Evolutionary conservation across 1,140 invertebrate species (phyloP), one percentile per base, ranked within the genome.

Genomic region (Ditylenchus dipsaci): DNA sequence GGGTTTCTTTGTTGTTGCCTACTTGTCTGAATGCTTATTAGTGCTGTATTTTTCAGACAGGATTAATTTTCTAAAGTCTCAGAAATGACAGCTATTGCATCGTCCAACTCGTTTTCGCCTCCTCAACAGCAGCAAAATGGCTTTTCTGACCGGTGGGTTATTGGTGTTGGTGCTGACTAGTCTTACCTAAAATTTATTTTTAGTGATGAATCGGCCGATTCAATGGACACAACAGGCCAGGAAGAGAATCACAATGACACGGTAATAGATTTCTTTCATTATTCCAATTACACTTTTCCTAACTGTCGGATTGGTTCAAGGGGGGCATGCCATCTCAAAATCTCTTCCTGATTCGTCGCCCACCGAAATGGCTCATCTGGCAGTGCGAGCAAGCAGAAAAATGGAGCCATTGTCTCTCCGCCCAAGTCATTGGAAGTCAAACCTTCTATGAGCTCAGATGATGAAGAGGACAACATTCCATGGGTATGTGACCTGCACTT

Each of bases 391-490:
- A 53, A 53, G 3, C n/a, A 53, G 3, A 53, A 21, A 5, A 53
- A 53, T 53, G 49, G 49, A 21, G 49, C 49, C 15, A 38, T 53
- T 53, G 49, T 53, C 49, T 53, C 49, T 1, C 49, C 49, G 15
- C 15, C 23, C 15, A 21, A 53, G 59, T 61, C 59, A 43, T 26
- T n/a, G n/a, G 53, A 30, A 8, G 29, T 29, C 59, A 61, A 30
- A 8, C n/a, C 3, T 5, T 33, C 38, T 7, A 61, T 61, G 59
- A 27, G 59, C n/a, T 61, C 59, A n/a, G 59, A 61, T 29, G 59
- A 61, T 26, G 68, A 71, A 21, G 71, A 72, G 17, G 70, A 71
- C 70, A 65, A 73, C 53, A 67, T 74, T 30, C 71, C 71, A n/a
- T 73, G 71, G 71, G 63, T 70, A 21, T 38, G n/a, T n/a, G n/a